Evolutionary conservation across 2,797 vertebrate genomes (phyloP).

Genomic region (Tapera naevia): DNA sequence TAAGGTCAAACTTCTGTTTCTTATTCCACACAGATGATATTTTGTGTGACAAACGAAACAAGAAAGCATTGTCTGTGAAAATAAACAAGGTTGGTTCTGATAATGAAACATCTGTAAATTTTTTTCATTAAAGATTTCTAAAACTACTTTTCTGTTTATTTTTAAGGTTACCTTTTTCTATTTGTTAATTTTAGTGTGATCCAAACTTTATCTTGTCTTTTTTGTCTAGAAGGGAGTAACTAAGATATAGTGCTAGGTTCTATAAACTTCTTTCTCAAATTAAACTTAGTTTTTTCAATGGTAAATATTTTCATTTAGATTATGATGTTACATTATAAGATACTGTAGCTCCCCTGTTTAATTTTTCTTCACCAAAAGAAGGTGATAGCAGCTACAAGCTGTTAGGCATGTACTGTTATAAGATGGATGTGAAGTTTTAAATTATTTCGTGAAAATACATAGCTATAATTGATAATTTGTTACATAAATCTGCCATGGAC

Average conservation of each 20-base stretch:
- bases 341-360: background rate
- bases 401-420: background rate
- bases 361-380: background rate
- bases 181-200: background rate
- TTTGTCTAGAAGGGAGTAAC: background rate
- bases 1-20: background rate
- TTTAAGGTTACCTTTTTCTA: background rate
- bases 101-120: background rate
- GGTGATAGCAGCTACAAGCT: background rate
- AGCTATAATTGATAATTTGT: background rate
- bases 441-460: background rate
- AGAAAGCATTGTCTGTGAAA: slow-evolving; percentile 58
- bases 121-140: background rate
- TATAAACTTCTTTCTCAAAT: background rate
- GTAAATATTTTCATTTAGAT: background rate
- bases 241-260: background rate
- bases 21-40: slow-evolving; percentile 64
- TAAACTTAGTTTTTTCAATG: background rate
- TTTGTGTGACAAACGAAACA: slow-evolving; percentile 55
- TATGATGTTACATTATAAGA: background rate
- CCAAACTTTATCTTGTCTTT: background rate
- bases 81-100: slow-evolving; percentile 75
- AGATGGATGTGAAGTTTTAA: background rate
- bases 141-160: background rate
- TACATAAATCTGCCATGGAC: background rate